Conservation (phyloP, 1,140 invertebrate species). For the Sinonovacula constricta region DNA sequence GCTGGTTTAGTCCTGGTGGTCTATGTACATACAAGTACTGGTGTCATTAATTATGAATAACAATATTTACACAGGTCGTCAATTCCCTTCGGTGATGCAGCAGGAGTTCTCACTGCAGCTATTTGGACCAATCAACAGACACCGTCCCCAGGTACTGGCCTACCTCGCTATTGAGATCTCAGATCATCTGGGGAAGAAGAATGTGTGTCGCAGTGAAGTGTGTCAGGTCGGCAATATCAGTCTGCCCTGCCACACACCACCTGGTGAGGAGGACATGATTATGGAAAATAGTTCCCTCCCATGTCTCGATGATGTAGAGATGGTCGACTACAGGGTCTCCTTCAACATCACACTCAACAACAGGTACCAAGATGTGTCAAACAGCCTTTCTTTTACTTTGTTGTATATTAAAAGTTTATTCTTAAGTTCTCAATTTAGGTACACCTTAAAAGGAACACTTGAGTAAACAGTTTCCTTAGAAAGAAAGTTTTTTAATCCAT, state of each 20-base stretch:
- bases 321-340: slow-evolving; percentile 26
- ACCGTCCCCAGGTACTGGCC: slow-evolving; percentile 22
- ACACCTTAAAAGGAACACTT: too few species aligned
- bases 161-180: slow-evolving; percentile 15
- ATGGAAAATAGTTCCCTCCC: slow-evolving; percentile 50
- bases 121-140: slow-evolving; percentile 56
- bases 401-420: too few species aligned
- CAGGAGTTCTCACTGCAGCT: slow-evolving; percentile 62
- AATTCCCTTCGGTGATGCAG: slow-evolving; percentile 48
- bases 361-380: too few species aligned
- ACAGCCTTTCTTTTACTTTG: too few species aligned
- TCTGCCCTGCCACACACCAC: slow-evolving; percentile 51
- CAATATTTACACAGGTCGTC: too few species aligned
- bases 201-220: slow-evolving; percentile 52
- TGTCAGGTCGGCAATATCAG: slow-evolving; percentile 59
- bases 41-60: too few species aligned
- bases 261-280: slow-evolving; percentile 32
- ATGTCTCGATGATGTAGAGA: slow-evolving; percentile 53
- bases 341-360: slow-evolving; percentile 62
- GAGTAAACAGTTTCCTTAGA: too few species aligned
- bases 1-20: too few species aligned
- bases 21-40: too few species aligned
- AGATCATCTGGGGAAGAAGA: slow-evolving; percentile 47
- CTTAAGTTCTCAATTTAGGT: too few species aligned
- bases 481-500: too few species aligned